These are phyloP conservation scores for Monopis laevigella DNA, from an alignment of 2,888 invertebrate genomes.

Conservation along the genomic window DNA sequence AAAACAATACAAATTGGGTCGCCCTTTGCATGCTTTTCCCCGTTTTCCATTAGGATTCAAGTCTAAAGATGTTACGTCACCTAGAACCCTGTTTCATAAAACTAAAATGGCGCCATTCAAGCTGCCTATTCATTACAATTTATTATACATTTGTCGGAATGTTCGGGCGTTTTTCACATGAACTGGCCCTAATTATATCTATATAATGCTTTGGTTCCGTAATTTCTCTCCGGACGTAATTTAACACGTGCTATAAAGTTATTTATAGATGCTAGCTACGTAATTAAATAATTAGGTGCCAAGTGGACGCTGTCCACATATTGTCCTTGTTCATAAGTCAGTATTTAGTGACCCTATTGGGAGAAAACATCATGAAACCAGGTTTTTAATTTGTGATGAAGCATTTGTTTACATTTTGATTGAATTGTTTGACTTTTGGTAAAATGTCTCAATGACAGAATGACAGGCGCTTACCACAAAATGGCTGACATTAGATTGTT, in stretches of 20 bases:
- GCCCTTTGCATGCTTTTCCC: not conserved
- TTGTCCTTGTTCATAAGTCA: too few relatives aligned
- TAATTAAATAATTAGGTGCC: too few relatives aligned
- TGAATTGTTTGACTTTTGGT: slow-evolving; percentile 39
- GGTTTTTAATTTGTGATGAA: slow-evolving; percentile 13
- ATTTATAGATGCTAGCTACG: too few relatives aligned
- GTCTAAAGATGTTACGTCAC: slow-evolving; percentile 56
- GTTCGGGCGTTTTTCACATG: not conserved
- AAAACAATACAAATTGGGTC: slow-evolving; percentile 22
- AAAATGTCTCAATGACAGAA: slow-evolving; percentile 57
- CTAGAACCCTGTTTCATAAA: slow-evolving; percentile 39
- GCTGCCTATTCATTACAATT: not conserved
- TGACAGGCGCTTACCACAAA: slow-evolving; percentile 43
- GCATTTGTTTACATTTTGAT: slow-evolving; percentile 50
- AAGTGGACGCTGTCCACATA: too few relatives aligned
- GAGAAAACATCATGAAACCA: too few relatives aligned
- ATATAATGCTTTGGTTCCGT: too few relatives aligned
- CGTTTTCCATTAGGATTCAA: slow-evolving; percentile 19
- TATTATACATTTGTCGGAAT: not conserved
- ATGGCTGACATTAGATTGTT: slow-evolving; percentile 37
- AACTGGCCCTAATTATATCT: not conserved
- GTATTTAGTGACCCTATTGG: too few relatives aligned
- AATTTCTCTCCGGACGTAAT: too few relatives aligned
- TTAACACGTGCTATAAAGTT: too few relatives aligned
- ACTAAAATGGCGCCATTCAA: slow-evolving; percentile 63